Conservation (phyloP, 2,113 vertebrate species). For the Syrrhaptes paradoxus region DNA sequence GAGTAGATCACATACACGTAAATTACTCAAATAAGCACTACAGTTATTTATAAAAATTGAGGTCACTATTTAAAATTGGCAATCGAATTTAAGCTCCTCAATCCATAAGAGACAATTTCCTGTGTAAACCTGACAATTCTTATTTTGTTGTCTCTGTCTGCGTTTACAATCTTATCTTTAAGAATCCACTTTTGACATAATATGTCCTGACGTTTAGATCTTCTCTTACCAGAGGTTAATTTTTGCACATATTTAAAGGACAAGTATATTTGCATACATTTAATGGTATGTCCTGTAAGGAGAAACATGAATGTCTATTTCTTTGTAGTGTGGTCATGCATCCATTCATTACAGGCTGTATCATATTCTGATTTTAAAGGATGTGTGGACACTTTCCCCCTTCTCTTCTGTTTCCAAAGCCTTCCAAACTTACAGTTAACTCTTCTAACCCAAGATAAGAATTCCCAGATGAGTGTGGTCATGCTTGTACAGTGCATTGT, state of each 20-base stretch:
- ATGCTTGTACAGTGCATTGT: background rate
- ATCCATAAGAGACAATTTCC: background rate
- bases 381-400: background rate
- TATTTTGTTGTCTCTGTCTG: accelerated
- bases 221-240: background rate
- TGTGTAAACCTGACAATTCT: background rate
- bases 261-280: background rate
- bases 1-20: background rate
- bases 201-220: background rate
- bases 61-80: background rate
- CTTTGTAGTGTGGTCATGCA: accelerated
- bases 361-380: background rate
- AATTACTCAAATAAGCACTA: background rate
- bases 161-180: background rate
- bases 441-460: background rate
- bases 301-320: background rate
- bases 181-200: background rate
- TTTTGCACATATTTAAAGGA: background rate
- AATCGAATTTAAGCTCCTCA: background rate
- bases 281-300: background rate
- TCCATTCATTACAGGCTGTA: background rate
- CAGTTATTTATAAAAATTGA: background rate
- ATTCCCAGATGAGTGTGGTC: background rate
- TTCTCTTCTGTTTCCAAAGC: background rate
- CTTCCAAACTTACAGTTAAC: background rate